Evolutionary conservation across 2,888 invertebrate genomes (phyloP).

Genomic region (Torymus tubicola): DNA sequence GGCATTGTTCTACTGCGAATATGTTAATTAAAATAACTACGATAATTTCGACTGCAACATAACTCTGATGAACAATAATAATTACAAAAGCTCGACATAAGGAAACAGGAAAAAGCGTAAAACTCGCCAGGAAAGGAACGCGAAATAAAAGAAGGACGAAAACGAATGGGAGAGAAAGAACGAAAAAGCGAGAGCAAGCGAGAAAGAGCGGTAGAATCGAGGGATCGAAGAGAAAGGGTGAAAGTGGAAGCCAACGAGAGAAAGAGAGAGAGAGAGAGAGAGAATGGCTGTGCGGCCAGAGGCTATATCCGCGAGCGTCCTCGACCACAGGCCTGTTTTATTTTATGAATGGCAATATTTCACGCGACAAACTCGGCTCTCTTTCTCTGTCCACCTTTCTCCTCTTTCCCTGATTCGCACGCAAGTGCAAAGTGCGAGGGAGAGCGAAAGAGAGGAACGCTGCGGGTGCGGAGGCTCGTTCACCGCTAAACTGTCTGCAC

Average conservation of each 20-base stretch:
- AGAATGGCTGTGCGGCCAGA: slow-evolving; percentile 50
- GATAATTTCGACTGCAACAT: slow-evolving; percentile 28
- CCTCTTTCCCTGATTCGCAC: slow-evolving; percentile 33
- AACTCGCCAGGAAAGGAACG: slow-evolving; percentile 8
- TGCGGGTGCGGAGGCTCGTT: slow-evolving; percentile 6
- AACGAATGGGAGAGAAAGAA: slow-evolving; percentile 26
- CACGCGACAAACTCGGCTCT: slow-evolving; percentile 71
- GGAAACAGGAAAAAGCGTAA: slow-evolving; percentile 20
- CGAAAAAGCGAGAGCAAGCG: slow-evolving; percentile 34
- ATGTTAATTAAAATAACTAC: slow-evolving; percentile 42
- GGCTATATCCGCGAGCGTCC: slow-evolving; percentile 65
- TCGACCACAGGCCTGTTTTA: slow-evolving; percentile 76
- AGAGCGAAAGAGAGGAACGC: too few relatives aligned
- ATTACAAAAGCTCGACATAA: slow-evolving; percentile 38
- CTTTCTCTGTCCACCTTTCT: slow-evolving; percentile 45
- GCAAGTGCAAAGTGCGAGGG: background rate
- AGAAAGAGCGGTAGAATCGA: slow-evolving; percentile 1
- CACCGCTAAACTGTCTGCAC: slow-evolving; percentile 43
- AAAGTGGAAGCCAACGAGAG: slow-evolving; percentile 11
- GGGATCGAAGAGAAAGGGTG: slow-evolving; percentile 43
- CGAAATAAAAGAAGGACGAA: background rate
- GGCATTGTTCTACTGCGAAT: background rate
- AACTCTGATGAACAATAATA: slow-evolving; percentile 36
- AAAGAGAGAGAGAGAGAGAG: background rate
- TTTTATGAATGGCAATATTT: slow-evolving; percentile 77